Evolutionary conservation across 1,140 invertebrate species (phyloP), one percentile per base, ranked within the genome.

Genomic region (Heliconius melpomene): DNA sequence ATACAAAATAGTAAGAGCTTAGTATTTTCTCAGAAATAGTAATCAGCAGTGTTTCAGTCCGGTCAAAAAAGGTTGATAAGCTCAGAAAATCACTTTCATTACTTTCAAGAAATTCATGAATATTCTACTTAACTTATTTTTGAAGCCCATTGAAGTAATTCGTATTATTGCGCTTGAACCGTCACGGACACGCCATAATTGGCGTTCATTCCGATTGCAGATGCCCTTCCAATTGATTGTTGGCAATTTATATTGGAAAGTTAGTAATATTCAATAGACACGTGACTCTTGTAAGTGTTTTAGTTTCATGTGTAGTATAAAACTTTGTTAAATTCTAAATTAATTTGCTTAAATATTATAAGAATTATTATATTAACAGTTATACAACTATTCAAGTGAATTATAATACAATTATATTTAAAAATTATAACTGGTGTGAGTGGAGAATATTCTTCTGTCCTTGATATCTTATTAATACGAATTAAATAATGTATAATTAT

Each of bases 141-240:
- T 77, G 36, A 18, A 77, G 76, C 9, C 70, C 26, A 77, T 77
- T 72, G 46, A 54, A 71, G 66, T 77, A 77, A 77, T 72, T 72
- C 76, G 50, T 46, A 77, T 80, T 80, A 73, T 77, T 72, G 75
- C 75, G 79, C 75, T 77, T 66, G 75, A 74, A 80, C 73, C 75
- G 79, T 75, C 71, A 80, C 79, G 75, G 79, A 80, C 79, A 77
- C 71, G 79, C 75, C 54, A 76, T 80, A 80, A 80, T 80, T 80
- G 79, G 79, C 57, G 72, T 77, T 80, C 79, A 54, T 66, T 77
- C 70, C 70, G 75, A 80, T 77, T 80, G 79, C 75, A 80, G 71
- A 60, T 80, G 76, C 79, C 79, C 71, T 74, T 57, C 23, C 70
- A 26, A 77, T 77, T 77, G 75, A 80, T 75, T 80, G 72, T 74